phyloP scores from a whole-genome alignment of 1,140 invertebrate species.

The Episyrphus balteatus region DNA sequence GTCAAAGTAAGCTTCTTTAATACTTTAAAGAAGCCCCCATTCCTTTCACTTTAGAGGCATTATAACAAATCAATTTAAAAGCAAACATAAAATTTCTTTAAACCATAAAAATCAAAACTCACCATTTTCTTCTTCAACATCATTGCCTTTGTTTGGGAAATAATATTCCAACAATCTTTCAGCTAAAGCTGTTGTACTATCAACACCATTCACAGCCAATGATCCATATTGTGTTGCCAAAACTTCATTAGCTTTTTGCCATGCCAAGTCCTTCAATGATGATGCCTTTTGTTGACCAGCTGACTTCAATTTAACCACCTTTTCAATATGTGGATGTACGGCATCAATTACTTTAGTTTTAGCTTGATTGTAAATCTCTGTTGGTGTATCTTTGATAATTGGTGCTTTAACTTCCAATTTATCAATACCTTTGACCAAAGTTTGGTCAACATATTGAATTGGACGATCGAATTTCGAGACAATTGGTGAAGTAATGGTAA shows the following conservation, averaged over 20 bases:
- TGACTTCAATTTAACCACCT: slow-evolving; percentile 43
- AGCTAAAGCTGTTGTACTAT: slow-evolving; percentile 46
- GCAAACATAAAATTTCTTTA: no score
- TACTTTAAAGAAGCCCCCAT: no score
- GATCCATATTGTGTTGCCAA: slow-evolving; percentile 53
- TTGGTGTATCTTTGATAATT: slow-evolving; percentile 54
- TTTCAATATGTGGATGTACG: slow-evolving; percentile 50
- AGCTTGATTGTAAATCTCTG: slow-evolving; percentile 58
- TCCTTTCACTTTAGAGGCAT: no score
- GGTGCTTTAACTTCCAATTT: slow-evolving; percentile 55
- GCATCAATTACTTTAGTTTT: slow-evolving; percentile 52
- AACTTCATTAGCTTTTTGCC: slow-evolving; percentile 57
- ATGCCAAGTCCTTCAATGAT: slow-evolving; percentile 52
- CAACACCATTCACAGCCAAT: slow-evolving; percentile 48
- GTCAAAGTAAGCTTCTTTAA: no score
- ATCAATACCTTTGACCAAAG: slow-evolving; percentile 52
- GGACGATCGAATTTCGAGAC: slow-evolving; percentile 47
- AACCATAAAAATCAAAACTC: slow-evolving; percentile 12
- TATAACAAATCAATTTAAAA: no score
- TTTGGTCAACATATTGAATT: slow-evolving; percentile 54
- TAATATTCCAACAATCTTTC: slow-evolving; percentile 55
- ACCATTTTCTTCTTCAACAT: slow-evolving; percentile 42
- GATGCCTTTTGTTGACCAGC: slow-evolving; percentile 48
- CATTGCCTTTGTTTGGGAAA: slow-evolving; percentile 45
- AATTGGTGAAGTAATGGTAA: slow-evolving; percentile 48